These are phyloP conservation scores for Anastrepha ludens DNA, from an alignment of 1,140 invertebrate species.

Conservation along the genomic window DNA sequence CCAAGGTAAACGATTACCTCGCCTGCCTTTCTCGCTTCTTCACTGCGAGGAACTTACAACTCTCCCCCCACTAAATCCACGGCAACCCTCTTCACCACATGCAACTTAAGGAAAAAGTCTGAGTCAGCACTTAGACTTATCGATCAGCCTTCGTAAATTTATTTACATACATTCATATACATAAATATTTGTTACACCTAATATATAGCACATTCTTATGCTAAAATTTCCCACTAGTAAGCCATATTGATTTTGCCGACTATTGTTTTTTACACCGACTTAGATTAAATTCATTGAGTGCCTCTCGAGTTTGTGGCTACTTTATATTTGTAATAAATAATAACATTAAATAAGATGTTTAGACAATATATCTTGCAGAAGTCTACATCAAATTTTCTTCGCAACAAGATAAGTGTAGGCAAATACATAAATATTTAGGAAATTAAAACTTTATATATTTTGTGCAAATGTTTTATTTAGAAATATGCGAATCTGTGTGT, in stretches of 20 bases:
- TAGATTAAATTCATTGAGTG: slow-evolving; percentile 26
- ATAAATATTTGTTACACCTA: not conserved
- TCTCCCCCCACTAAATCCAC: too few species aligned
- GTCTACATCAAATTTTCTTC: too few species aligned
- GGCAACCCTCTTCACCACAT: too few species aligned
- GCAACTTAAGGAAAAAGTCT: too few species aligned
- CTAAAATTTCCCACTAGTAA: not conserved
- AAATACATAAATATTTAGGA: too few species aligned
- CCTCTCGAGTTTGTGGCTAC: slow-evolving; percentile 6
- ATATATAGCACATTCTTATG: not conserved
- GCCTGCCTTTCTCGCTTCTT: too few species aligned
- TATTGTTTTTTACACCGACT: not conserved
- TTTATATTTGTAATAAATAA: not conserved
- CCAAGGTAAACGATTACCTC: too few species aligned
- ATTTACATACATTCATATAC: not conserved
- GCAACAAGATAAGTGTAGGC: too few species aligned
- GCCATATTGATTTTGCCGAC: not conserved
- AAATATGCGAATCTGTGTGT: not conserved
- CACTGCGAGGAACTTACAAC: too few species aligned
- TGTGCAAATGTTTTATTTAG: not conserved
- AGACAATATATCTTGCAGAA: not conserved
- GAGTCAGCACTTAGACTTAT: too few species aligned
- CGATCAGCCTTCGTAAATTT: too few species aligned
- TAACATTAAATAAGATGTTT: not conserved
- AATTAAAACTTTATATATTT: not conserved